Evolutionary conservation across 1,140 invertebrate genomes (phyloP).

Genomic region (Carposina sasakii): DNA sequence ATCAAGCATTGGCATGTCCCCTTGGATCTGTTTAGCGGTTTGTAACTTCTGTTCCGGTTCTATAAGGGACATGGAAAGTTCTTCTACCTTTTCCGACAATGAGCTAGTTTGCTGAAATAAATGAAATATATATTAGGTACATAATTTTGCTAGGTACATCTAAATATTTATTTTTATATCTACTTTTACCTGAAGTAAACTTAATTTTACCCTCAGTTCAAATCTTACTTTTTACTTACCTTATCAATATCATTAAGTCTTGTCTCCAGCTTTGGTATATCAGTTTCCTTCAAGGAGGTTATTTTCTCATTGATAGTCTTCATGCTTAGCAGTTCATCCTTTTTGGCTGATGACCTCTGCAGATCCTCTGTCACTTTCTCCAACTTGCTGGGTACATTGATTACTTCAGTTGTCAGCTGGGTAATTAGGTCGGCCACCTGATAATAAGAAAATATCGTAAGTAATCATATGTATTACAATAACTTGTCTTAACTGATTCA

Average conservation of each 20-base stretch:
- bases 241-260: constrained; percentile 58
- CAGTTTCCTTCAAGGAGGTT: constrained; percentile 49
- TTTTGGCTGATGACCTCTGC: constrained; percentile 57
- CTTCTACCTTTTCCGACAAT: constrained; percentile 59
- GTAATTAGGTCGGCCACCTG: constrained; percentile 57
- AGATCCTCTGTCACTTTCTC: constrained; percentile 60
- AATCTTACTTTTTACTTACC: too few relatives aligned
- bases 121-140: constrained; percentile 8
- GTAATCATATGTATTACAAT: too few relatives aligned
- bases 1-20: constrained; percentile 79
- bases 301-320: constrained; percentile 61
- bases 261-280: constrained; percentile 62
- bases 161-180: too few relatives aligned
- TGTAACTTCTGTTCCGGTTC: constrained; percentile 75
- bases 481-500: too few relatives aligned
- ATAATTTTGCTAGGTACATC: background rate
- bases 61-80: constrained; percentile 64
- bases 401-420: constrained; percentile 67
- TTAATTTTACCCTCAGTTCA: too few relatives aligned
- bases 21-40: constrained; percentile 74
- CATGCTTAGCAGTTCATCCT: constrained; percentile 62
- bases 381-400: constrained; percentile 65
- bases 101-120: constrained; percentile 40
- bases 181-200: too few relatives aligned
- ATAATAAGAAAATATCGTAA: too few relatives aligned